These are phyloP conservation scores for Eospalax fontanierii DNA, from an alignment of 2,797 vertebrate species.

Conservation along the genomic window DNA sequence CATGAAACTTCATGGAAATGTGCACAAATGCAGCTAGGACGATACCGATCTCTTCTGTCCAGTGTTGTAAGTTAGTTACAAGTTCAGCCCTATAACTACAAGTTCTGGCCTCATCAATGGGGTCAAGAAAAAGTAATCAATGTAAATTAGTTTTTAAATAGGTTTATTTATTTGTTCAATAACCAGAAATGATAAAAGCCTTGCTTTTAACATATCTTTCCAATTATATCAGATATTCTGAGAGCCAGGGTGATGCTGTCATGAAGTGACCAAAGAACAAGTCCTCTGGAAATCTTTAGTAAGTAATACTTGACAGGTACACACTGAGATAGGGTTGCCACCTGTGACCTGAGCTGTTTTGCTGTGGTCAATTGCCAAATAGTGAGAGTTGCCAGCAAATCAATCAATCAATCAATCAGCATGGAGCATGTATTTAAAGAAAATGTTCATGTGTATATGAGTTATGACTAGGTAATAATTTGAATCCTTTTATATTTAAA, in stretches of 20 bases:
- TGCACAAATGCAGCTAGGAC: background rate
- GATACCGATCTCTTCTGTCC: background rate
- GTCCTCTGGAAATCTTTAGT: background rate
- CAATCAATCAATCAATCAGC: background rate
- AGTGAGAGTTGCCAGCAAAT: background rate
- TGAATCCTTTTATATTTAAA: constrained; percentile 29
- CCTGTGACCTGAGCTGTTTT: background rate
- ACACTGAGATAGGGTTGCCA: background rate
- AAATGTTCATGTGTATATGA: background rate
- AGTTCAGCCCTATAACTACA: background rate
- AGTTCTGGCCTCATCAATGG: background rate
- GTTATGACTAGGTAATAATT: background rate
- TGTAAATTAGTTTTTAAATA: background rate
- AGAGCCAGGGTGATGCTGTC: background rate
- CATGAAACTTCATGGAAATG: background rate
- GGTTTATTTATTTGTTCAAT: background rate
- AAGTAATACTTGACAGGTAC: constrained; percentile 4
- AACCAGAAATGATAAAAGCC: background rate
- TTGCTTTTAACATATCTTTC: background rate
- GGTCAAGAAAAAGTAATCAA: background rate
- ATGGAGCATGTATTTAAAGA: background rate
- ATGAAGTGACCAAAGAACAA: background rate
- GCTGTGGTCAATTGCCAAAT: background rate
- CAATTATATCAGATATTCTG: background rate
- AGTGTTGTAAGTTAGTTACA: background rate